Conservation (phyloP, 2,888 invertebrate genomes). For the Brachyopa scutellaris region DNA sequence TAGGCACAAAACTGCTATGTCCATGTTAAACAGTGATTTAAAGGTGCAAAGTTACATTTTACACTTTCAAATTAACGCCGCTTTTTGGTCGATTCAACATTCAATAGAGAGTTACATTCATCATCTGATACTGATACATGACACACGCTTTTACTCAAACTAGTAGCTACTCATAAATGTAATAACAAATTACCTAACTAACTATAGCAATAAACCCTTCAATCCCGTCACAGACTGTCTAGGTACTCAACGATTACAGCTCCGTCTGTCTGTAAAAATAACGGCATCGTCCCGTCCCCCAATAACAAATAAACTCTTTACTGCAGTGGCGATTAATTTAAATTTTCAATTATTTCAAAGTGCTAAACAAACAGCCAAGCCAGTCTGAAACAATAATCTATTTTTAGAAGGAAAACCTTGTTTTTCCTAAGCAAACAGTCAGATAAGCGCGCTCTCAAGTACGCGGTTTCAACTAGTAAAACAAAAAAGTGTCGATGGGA, state of each 20-base stretch:
- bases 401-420: constrained; percentile 34
- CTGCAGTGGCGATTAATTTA: constrained; percentile 49
- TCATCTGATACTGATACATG: too few relatives aligned
- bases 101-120: too few relatives aligned
- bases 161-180: too few relatives aligned
- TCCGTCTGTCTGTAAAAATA: constrained; percentile 2
- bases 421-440: constrained; percentile 36
- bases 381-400: constrained; percentile 46
- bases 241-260: background rate
- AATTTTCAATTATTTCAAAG: constrained; percentile 54
- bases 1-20: too few relatives aligned
- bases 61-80: too few relatives aligned
- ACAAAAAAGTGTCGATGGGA: constrained; percentile 29
- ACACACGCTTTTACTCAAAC: too few relatives aligned
- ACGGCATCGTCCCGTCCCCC: background rate
- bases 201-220: background rate
- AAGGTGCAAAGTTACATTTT: too few relatives aligned
- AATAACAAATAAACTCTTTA: constrained; percentile 16
- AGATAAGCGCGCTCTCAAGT: constrained; percentile 40
- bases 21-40: too few relatives aligned
- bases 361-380: constrained; percentile 62
- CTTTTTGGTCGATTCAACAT: too few relatives aligned
- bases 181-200: too few relatives aligned
- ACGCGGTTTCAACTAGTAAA: constrained; percentile 35
- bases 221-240: background rate